phyloP scores from a whole-genome alignment of 2,797 vertebrate species.

The Acestrorhynchus altus region DNA sequence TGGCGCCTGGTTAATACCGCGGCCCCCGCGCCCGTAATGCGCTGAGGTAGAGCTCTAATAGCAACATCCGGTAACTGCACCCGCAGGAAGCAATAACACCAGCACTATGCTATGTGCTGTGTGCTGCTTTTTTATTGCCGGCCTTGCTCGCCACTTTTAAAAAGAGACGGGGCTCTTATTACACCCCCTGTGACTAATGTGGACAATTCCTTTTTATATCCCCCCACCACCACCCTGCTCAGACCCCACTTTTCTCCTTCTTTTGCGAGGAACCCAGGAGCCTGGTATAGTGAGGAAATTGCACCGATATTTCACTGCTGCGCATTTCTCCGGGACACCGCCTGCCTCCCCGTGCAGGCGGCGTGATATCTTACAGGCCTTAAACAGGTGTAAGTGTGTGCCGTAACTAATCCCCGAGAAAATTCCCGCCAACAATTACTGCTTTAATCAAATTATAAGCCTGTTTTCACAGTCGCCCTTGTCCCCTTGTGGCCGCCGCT shows the following conservation, averaged over 20 bases:
- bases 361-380: constrained; percentile 26
- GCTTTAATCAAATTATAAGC: constrained; percentile 47
- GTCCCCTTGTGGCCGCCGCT: background rate
- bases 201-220: constrained; percentile 49
- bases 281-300: constrained; percentile 45
- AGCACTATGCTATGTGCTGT: constrained; percentile 54
- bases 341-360: background rate
- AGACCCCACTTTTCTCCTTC: constrained; percentile 35
- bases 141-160: constrained; percentile 37
- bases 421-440: background rate
- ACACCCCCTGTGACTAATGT: constrained; percentile 57
- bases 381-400: constrained; percentile 46
- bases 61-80: constrained; percentile 66
- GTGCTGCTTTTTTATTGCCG: constrained; percentile 20
- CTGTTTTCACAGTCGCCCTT: constrained; percentile 5
- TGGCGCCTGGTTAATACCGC: constrained; percentile 36
- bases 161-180: constrained; percentile 53
- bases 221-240: background rate
- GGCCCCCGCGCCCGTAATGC: constrained; percentile 26
- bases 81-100: constrained; percentile 74
- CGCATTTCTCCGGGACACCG: constrained; percentile 21
- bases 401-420: constrained; percentile 30
- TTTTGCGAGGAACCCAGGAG: constrained; percentile 30
- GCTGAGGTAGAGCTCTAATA: constrained; percentile 68
- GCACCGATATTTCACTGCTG: constrained; percentile 52